phyloP scores from a whole-genome alignment of 2,888 invertebrate species.

The Halictus ligatus region DNA sequence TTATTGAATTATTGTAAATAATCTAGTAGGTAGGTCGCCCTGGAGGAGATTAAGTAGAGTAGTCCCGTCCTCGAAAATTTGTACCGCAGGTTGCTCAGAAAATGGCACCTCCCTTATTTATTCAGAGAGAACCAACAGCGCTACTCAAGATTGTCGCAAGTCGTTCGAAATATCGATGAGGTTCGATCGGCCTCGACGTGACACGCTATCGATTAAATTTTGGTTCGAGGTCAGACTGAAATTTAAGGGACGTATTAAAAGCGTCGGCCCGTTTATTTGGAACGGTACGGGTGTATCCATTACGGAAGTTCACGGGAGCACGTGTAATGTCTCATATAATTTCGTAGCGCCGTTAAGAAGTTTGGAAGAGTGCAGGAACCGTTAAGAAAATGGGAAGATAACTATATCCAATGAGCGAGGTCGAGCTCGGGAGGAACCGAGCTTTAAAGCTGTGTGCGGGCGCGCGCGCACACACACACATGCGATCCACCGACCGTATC shows the following conservation, averaged over 20 bases:
- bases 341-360: constrained; percentile 45
- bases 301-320: constrained; percentile 4
- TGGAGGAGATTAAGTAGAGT: no score
- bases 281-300: constrained; percentile 3
- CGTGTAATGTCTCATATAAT: constrained; percentile 39
- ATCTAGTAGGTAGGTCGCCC: no score
- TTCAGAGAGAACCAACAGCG: no score
- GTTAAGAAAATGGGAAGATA: constrained; percentile 59
- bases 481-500: constrained; percentile 26
- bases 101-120: no score
- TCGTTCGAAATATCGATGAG: background rate
- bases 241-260: background rate
- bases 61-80: no score
- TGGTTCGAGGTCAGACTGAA: background rate
- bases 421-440: background rate
- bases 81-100: no score
- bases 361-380: constrained; percentile 51
- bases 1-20: no score
- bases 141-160: no score
- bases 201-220: background rate
- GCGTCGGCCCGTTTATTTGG: constrained; percentile 17
- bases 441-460: constrained; percentile 23
- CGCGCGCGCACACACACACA: background rate
- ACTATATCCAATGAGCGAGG: constrained; percentile 45
- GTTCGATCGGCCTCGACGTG: background rate